Conservation (phyloP, 2,113 vertebrate species). For the Tachuris rubrigastra region DNA sequence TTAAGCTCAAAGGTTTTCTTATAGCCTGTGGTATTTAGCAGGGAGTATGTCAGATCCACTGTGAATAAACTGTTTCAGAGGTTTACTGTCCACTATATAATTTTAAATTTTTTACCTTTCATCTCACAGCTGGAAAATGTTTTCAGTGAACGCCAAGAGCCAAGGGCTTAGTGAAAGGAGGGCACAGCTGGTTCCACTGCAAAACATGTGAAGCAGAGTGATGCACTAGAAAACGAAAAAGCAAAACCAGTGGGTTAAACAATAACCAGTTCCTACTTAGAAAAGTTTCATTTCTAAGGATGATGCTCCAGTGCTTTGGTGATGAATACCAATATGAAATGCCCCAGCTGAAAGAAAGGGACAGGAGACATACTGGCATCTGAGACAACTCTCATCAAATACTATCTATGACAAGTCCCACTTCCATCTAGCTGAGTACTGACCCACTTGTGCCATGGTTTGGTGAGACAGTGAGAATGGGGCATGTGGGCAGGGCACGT, state of each 20-base stretch:
- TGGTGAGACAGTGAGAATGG: not conserved
- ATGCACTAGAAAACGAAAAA: not conserved
- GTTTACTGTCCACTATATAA: not conserved
- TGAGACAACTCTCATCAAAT: not conserved
- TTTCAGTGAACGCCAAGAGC: not conserved
- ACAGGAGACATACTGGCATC: not conserved
- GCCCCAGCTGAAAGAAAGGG: not conserved
- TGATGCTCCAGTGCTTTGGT: not conserved
- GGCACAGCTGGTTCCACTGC: not conserved
- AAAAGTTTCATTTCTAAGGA: not conserved
- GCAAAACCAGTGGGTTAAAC: not conserved
- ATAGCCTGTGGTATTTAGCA: not conserved
- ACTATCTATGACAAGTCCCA: not conserved
- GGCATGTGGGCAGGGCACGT: fast-evolving
- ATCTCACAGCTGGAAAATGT: conserved; percentile 38
- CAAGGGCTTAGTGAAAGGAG: not conserved
- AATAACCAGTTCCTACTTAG: not conserved
- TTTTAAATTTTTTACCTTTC: conserved; percentile 31
- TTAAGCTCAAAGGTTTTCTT: not conserved
- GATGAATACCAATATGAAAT: not conserved
- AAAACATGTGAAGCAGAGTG: not conserved
- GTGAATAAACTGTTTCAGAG: conserved; percentile 16
- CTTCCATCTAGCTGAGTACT: not conserved
- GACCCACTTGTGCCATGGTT: not conserved
- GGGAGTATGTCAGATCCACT: not conserved